A percentile compares a stretch with the other conserved stretches of the same genome.
Conservation (phyloP, 2,113 vertebrate genomes). For the Otolemur garnettii region DNA sequence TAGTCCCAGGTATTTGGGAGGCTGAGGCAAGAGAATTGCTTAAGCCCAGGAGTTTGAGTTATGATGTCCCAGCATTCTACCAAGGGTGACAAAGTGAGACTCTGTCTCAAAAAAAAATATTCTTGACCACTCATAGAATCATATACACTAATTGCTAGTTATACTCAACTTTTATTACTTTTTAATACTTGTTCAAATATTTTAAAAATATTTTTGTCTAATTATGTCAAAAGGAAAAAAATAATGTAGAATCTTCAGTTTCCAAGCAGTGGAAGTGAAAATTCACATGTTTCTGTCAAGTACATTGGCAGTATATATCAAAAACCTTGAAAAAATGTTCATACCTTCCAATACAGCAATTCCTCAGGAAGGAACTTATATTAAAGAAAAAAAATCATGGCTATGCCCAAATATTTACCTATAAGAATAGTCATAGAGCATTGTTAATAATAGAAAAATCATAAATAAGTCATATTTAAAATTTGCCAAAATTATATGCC, state of each 20-base stretch:
- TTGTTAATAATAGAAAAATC: constrained; percentile 28
- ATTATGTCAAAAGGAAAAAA: constrained; percentile 15
- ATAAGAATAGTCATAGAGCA: background rate
- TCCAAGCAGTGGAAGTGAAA: background rate
- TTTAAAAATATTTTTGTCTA: background rate
- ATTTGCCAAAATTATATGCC: background rate
- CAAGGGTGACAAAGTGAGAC: too few relatives aligned
- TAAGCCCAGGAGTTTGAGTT: too few relatives aligned
- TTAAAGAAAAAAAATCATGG: background rate
- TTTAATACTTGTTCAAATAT: background rate
- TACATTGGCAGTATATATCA: background rate
- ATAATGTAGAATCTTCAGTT: background rate
- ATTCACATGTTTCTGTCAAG: background rate
- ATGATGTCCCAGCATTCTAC: too few relatives aligned
- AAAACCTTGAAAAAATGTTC: constrained; percentile 15
- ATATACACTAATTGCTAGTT: background rate
- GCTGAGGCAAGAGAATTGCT: too few relatives aligned
- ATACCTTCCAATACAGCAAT: background rate
- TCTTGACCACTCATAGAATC: background rate
- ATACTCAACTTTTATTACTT: constrained; percentile 6
- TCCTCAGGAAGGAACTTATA: background rate
- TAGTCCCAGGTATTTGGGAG: too few relatives aligned
- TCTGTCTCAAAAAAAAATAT: background rate
- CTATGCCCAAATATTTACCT: background rate
- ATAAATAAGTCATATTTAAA: background rate